Evolutionary conservation across 2,113 vertebrate species (phyloP).

Genomic region (Apodemus speciosus): DNA sequence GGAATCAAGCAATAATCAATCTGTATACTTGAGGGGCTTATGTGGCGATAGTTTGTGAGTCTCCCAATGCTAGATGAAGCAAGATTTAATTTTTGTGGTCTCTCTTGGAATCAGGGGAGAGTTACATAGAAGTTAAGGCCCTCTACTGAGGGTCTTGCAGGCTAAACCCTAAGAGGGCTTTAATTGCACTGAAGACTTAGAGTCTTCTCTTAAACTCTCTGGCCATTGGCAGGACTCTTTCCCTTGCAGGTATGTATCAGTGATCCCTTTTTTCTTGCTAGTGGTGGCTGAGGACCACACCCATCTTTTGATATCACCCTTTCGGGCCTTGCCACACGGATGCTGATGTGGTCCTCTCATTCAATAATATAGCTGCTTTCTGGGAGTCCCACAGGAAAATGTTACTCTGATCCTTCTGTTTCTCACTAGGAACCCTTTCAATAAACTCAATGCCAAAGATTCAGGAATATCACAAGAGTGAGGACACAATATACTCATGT

Average conservation of each 20-base stretch:
- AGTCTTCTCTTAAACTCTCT: not conserved
- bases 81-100: not conserved
- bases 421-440: not conserved
- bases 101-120: not conserved
- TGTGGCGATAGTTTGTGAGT: not conserved
- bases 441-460: not conserved
- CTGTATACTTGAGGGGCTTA: constrained; percentile 43
- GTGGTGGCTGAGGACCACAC: not conserved
- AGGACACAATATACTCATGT: not conserved
- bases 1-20: constrained; percentile 36
- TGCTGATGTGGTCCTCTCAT: not conserved
- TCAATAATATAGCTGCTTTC: not conserved
- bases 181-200: not conserved
- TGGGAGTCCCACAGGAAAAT: not conserved
- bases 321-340: not conserved
- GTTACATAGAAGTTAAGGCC: not conserved
- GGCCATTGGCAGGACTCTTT: not conserved
- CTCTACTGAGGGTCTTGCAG: not conserved
- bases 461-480: not conserved
- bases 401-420: not conserved
- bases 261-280: not conserved
- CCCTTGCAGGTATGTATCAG: not conserved
- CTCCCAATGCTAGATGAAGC: not conserved
- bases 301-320: not conserved
- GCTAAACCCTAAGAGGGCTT: not conserved